Evolutionary conservation across 2,113 vertebrate species (phyloP).

Genomic region (Thunnus thynnus): DNA sequence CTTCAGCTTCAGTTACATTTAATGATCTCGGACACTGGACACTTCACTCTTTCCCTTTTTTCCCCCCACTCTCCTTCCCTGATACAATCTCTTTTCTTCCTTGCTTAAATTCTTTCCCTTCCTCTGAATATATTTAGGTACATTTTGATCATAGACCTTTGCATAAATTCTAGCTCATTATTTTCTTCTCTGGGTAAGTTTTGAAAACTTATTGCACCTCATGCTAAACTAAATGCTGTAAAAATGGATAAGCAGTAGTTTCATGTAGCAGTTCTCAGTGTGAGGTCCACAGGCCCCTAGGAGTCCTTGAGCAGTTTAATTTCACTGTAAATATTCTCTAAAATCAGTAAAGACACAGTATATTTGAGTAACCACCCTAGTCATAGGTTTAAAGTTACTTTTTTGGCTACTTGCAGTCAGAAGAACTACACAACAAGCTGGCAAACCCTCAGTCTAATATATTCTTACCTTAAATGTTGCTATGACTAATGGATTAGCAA

Average conservation of each 20-base stretch:
- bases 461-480: not conserved
- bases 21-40: conserved; percentile 9
- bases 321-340: not conserved
- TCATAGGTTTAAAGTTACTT: not conserved
- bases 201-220: not conserved
- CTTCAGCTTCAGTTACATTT: not conserved
- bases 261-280: not conserved
- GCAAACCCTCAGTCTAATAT: not conserved
- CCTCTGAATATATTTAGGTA: not conserved
- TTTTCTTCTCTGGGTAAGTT: not conserved
- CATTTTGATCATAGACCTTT: not conserved
- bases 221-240: not conserved
- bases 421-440: too few species aligned
- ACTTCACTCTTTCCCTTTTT: not conserved
- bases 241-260: not conserved
- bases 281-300: not conserved
- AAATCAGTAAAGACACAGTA: not conserved
- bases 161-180: not conserved
- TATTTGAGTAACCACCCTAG: too few species aligned
- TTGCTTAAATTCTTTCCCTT: not conserved
- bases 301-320: too few species aligned
- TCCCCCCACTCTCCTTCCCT: not conserved
- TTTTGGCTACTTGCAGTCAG: not conserved
- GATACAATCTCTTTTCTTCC: too few species aligned
- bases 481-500: not conserved